Base-by-base conservation (phyloP, 2,797 vertebrate genomes). In the Pteronotus mesoamericanus region DNA sequence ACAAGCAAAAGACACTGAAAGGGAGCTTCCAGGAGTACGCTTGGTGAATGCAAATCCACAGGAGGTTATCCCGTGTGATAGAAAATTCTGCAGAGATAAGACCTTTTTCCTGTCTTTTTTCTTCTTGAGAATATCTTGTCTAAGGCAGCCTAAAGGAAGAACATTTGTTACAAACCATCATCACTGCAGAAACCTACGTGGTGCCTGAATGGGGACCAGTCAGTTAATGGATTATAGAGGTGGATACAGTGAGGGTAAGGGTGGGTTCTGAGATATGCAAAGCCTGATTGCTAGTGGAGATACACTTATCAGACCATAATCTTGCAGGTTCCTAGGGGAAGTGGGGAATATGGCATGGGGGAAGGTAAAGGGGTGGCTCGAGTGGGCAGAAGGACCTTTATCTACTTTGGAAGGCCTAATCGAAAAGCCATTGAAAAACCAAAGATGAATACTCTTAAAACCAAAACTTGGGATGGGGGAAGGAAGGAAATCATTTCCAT, bases 241-340 rank as follows among this genome's bases (percentile, higher is more conserved):
- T 85, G 88, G 46, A 83, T 85, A 71, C 94, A 90, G 82, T 22
- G 29, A 91, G 79, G 53, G 10, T 32, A n/a, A 82, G 83, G 95
- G 59, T 53, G 82, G 74, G 22, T 75, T 92, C 86, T 84, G 78
- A 97, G 96, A 97, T 97, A 97, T 97, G 97, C 97, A 97, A 95
- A 97, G 32, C 48, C 75, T 79, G 29, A 37, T 22, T 79, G 75
- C 32, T 7, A 59, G 46, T 29, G 59, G 44, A 96, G 96, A 97
- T 95, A 91, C 5, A 42, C 59, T 96, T 97, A 95, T 97, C 95
- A 86, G 74, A 74, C 37, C 39, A 16, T 78, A 89, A 77, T 96
- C 88, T 69, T 32, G 1, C 5, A n/a, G n/a, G 61, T 86, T 97
- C 44, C 89, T 22, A 44, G 87, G 88, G 93, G 91, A 97, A 95